These are phyloP conservation scores for Neosilurus mollespiculum DNA, from an alignment of 2,797 vertebrate species.

Conservation along the genomic window DNA sequence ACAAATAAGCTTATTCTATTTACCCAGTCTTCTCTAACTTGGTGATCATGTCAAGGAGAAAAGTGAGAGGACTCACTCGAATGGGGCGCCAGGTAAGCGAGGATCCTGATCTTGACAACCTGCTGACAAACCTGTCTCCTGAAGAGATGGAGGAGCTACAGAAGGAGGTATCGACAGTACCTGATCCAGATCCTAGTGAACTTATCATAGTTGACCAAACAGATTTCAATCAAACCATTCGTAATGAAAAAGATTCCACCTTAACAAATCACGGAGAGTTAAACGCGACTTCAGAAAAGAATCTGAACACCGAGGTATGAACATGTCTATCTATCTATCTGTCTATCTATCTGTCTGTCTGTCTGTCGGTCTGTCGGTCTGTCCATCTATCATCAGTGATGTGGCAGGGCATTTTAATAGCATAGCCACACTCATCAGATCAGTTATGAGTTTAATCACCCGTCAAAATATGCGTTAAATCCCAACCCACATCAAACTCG, in stretches of 20 bases:
- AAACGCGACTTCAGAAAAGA: conserved; percentile 52
- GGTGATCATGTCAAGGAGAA: conserved; percentile 81
- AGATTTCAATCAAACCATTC: conserved; percentile 54
- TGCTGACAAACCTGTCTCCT: conserved; percentile 91
- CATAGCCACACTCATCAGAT: neutral
- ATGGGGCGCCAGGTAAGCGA: conserved; percentile 95
- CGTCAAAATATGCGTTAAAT: no score
- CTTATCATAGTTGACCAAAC: conserved; percentile 61
- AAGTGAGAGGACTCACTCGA: conserved; percentile 80
- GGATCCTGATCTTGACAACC: conserved; percentile 92
- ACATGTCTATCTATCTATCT: neutral
- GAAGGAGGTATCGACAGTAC: conserved; percentile 85
- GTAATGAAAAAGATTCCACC: conserved; percentile 51
- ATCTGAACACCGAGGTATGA: conserved; percentile 52
- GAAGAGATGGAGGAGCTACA: conserved; percentile 95
- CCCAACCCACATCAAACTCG: no score
- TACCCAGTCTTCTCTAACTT: neutral
- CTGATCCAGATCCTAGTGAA: conserved; percentile 78
- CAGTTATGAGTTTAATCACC: no score
- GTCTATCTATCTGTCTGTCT: neutral
- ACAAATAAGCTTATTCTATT: neutral
- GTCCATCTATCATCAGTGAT: neutral
- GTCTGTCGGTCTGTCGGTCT: no score
- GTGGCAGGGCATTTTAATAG: neutral
- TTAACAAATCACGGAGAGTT: conserved; percentile 45